Percentiles rank a stretch among this genome's conserved stretches.
Evolutionary conservation across 2,113 vertebrate genomes (phyloP).

Genomic region (Pica pica): DNA sequence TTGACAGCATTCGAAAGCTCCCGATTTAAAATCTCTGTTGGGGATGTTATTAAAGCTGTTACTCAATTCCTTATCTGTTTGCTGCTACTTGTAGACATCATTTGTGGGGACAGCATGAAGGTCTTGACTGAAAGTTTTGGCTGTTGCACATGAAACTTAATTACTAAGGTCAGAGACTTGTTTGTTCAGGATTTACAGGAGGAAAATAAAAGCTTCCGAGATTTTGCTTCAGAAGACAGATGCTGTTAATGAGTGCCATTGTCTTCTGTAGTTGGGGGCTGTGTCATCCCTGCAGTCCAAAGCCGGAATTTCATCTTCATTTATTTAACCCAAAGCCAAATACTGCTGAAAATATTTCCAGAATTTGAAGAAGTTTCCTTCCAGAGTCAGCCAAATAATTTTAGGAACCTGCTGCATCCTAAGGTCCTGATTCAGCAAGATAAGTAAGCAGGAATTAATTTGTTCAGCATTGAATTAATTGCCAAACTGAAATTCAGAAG

Average conservation of each 20-base stretch:
- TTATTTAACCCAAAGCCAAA: neutral
- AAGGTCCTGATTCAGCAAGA: neutral
- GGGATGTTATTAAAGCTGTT: neutral
- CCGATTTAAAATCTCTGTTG: neutral
- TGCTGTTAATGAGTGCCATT: neutral
- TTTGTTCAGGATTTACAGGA: neutral
- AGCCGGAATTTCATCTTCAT: neutral
- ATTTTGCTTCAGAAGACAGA: slow-evolving; percentile 14
- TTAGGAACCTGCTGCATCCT: slow-evolving; percentile 11
- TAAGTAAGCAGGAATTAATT: neutral
- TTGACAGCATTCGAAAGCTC: neutral
- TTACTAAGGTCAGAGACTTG: neutral
- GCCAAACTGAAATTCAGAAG: neutral
- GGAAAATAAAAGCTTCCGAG: slow-evolving; percentile 6
- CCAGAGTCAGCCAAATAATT: neutral
- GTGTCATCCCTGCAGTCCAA: neutral
- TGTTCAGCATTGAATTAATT: neutral
- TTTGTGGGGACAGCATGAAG: neutral
- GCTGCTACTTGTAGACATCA: neutral
- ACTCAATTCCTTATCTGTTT: neutral
- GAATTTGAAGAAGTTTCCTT: neutral
- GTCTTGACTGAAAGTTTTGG: slow-evolving; percentile 7
- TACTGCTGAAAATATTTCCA: neutral
- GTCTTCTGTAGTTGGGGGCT: neutral
- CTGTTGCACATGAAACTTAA: neutral